Percentiles rank a stretch among this genome's conserved stretches.
Evolutionary conservation across 1,140 invertebrate species (phyloP).

Genomic region (Ooceraea biroi): DNA sequence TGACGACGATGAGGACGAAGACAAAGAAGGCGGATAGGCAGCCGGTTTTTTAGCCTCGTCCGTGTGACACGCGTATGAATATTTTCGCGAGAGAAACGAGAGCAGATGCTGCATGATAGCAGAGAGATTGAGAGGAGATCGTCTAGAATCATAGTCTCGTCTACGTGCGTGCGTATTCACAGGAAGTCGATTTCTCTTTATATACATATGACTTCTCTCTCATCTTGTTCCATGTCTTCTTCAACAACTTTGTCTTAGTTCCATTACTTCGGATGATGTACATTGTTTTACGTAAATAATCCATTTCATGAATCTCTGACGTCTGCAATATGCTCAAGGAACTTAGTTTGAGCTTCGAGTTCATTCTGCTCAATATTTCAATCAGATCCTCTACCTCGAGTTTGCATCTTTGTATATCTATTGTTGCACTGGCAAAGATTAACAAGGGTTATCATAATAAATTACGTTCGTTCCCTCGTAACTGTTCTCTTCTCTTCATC

Average conservation of each 20-base stretch:
- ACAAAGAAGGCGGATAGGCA: neutral
- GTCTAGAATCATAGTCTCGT: constrained; percentile 24
- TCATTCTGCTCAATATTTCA: no score
- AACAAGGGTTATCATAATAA: neutral
- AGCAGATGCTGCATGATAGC: constrained; percentile 42
- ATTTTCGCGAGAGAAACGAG: constrained; percentile 54
- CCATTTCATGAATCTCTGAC: neutral
- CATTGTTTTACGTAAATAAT: neutral
- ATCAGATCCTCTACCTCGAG: no score
- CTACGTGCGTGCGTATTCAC: neutral
- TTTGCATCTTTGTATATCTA: neutral
- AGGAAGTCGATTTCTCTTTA: constrained; percentile 9
- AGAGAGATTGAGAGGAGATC: constrained; percentile 14
- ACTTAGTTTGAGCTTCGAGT: neutral
- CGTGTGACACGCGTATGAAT: constrained; percentile 58
- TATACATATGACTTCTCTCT: neutral
- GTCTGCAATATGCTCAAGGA: neutral
- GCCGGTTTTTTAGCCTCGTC: constrained; percentile 42
- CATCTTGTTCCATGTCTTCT: neutral
- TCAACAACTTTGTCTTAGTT: neutral
- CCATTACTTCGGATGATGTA: neutral
- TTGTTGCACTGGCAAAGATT: neutral
- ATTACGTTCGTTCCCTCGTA: constrained; percentile 4
- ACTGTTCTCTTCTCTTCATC: neutral
- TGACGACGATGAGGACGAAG: constrained; percentile 16